Base-by-base conservation (phyloP, 2,888 invertebrate genomes). In the Rotaria socialis region DNA sequence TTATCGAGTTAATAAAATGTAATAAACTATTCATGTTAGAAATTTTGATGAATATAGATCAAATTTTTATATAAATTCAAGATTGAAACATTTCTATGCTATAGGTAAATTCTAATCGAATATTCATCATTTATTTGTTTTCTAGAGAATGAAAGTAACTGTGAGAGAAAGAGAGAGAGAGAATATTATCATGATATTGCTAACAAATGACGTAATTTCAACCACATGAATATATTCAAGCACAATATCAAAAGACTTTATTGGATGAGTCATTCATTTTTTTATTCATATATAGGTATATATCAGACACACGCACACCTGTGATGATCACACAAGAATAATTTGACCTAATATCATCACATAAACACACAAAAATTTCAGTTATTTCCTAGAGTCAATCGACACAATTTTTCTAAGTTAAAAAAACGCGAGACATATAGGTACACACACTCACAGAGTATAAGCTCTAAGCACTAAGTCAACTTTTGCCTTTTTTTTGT, bases 381-480 rank as follows among this genome's bases (percentile, higher is more conserved):
- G 5, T 67, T 14, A 67, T 27, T 67, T 67, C 27, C 67, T 67
- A 35, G 35, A 67, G 67, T 67, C 67, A 7, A 67, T 67, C 35
- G 24, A 67, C 14, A 67, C 35, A 67, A 67, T 27, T 41, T 67
- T 67, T 67, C 35, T 35, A 35, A 67, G 16, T 27, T 19, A 35
- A 35, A 67, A 67, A 16, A 4, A 27, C 19, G 16, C 16, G 14
- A 67, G 35, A 35, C 56, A 50, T 50, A 50, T 5, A 50, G 8
- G 8, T 7, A 56, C 67, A 67, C 67, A 67, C 67, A 67, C 35
- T 67, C 67, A 67, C 67, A 67, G 67, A 67, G 67, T 67, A 67
- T 2, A 67, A 67, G 67, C 35, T 67, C 35, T 67, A 67, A 67
- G 16, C 19, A 7, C 35, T 41, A 67, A 27, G 19, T 67, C 19